Percentiles rank a stretch among this genome's conserved stretches.
Evolutionary conservation across 2,888 invertebrate species (phyloP).

Genomic region (Cerastoderma edule): DNA sequence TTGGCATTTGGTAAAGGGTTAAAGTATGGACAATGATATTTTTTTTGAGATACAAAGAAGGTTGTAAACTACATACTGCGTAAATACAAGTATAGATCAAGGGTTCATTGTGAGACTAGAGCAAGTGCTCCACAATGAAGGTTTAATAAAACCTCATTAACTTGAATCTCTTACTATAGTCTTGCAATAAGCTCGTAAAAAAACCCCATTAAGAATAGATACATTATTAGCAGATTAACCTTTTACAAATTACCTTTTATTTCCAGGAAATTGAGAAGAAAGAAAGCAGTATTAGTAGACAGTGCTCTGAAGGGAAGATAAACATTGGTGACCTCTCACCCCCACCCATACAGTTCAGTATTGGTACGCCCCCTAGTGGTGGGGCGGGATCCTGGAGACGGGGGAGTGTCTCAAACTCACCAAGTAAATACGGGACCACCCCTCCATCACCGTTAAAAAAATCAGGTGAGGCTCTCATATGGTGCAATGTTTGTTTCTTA

Average conservation of each 20-base stretch:
- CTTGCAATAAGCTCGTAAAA: too few species aligned
- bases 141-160: too few species aligned
- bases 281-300: conserved; percentile 38
- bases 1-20: too few species aligned
- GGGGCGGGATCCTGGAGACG: conserved; percentile 76
- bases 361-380: conserved; percentile 91
- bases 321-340: conserved; percentile 97
- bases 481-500: too few species aligned
- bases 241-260: not conserved
- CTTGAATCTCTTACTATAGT: too few species aligned
- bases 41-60: too few species aligned
- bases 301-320: conserved; percentile 61
- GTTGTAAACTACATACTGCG: too few species aligned
- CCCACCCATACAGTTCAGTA: conserved; percentile 88
- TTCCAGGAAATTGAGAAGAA: conserved; percentile 44
- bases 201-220: too few species aligned
- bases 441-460: conserved; percentile 80
- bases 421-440: conserved; percentile 76
- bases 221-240: not conserved
- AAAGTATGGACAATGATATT: too few species aligned
- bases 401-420: conserved; percentile 73
- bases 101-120: too few species aligned
- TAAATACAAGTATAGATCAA: too few species aligned
- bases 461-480: conserved; percentile 53
- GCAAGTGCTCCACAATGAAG: too few species aligned